Conservation (phyloP, 2,888 invertebrate species). For the Drosophila silvestris region DNA sequence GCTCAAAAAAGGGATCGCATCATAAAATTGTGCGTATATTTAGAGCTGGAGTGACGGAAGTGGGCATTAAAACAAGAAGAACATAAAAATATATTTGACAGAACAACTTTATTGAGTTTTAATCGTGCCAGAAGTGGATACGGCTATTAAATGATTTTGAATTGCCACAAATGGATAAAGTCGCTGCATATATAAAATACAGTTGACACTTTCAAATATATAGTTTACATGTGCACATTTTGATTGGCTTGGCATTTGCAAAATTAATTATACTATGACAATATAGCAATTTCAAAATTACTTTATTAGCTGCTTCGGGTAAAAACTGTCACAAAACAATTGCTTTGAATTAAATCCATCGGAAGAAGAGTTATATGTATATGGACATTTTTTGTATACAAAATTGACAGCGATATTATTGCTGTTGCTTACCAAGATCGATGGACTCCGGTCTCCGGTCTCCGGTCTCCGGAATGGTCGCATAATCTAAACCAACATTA, state of each 20-base stretch:
- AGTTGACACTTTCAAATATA: not conserved
- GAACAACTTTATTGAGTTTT: conserved; percentile 44
- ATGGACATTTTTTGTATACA: not conserved
- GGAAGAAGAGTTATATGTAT: not conserved
- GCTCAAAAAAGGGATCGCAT: conserved; percentile 22
- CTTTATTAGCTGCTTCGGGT: not conserved
- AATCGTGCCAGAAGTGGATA: conserved; percentile 33
- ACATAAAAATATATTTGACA: conserved; percentile 35
- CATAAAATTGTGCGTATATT: conserved; percentile 37
- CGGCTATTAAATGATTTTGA: conserved; percentile 23
- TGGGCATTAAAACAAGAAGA: conserved; percentile 27
- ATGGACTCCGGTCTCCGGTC: not conserved
- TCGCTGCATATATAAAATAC: not conserved
- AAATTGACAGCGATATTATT: no score
- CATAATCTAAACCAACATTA: not conserved
- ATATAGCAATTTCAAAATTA: not conserved
- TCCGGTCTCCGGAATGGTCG: no score
- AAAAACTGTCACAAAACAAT: not conserved
- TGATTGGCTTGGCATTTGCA: not conserved
- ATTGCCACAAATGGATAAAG: conserved; percentile 3
- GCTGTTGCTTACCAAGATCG: not conserved
- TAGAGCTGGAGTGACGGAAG: conserved; percentile 20
- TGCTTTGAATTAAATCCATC: not conserved
- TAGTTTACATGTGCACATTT: not conserved
- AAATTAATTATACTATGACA: not conserved